Percentiles rank a stretch among this genome's conserved stretches.
Evolutionary conservation across 2,888 invertebrate species (phyloP).

Genomic region (Sepiola atlantica): DNA sequence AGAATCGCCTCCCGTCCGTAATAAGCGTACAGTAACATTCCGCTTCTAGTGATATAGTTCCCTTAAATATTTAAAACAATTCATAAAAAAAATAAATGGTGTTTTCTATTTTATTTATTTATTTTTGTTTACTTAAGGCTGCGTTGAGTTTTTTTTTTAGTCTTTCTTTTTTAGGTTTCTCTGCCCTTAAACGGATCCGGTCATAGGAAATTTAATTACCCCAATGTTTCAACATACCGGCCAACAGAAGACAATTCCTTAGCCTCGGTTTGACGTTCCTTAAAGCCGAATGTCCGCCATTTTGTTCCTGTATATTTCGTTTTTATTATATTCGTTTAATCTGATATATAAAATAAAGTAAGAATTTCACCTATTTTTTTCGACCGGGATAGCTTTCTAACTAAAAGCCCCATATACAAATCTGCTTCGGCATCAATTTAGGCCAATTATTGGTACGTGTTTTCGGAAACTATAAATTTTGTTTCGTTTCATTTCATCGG

Average conservation of each 20-base stretch:
- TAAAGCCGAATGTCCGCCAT: neutral
- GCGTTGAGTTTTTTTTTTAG: neutral
- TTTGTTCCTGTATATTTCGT: neutral
- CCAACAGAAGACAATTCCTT: neutral
- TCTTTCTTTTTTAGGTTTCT: neutral
- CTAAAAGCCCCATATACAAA: no score
- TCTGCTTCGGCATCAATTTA: no score
- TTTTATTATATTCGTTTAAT: neutral
- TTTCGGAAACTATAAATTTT: no score
- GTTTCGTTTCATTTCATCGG: no score
- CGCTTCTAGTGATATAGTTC: neutral
- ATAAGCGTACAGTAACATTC: neutral
- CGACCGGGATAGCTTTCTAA: no score
- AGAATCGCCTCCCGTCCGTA: neutral
- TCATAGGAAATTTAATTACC: slow-evolving; percentile 32
- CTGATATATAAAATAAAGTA: no score
- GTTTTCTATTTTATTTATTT: neutral
- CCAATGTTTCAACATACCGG: neutral
- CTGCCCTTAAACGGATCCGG: neutral
- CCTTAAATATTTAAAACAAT: neutral
- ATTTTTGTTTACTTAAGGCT: neutral
- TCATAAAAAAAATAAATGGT: neutral
- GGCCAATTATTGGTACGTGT: no score
- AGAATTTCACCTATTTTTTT: no score
- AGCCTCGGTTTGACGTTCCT: neutral